Evolutionary conservation across 2,113 vertebrate species (phyloP).

Genomic region (Anolis carolinensis): DNA sequence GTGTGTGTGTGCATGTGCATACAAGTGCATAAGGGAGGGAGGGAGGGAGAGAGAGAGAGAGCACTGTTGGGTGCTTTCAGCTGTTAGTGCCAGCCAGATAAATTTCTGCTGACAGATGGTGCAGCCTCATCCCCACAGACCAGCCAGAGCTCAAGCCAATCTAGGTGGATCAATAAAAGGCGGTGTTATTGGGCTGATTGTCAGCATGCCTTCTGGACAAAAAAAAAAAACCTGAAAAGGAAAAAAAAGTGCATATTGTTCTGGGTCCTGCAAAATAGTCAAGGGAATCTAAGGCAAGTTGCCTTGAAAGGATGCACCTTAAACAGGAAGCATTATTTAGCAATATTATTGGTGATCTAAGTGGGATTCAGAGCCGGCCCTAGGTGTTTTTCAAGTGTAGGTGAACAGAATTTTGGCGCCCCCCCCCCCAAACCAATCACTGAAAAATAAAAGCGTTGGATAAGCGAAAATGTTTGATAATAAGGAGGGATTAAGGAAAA

Average conservation of each 20-base stretch:
- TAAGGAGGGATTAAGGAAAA: too few relatives aligned
- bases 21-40: not conserved
- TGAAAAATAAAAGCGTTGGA: too few relatives aligned
- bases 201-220: not conserved
- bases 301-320: not conserved
- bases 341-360: too few relatives aligned
- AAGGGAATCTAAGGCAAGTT: not conserved
- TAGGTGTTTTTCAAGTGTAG: too few relatives aligned
- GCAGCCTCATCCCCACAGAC: not conserved
- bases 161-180: conserved; percentile 55
- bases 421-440: too few relatives aligned
- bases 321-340: not conserved
- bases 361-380: too few relatives aligned
- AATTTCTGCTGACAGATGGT: conserved; percentile 26
- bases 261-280: not conserved
- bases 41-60: not conserved
- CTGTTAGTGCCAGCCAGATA: conserved; percentile 67
- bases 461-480: too few relatives aligned
- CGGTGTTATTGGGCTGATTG: conserved; percentile 32
- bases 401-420: too few relatives aligned
- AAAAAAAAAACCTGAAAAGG: conserved; percentile 54
- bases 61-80: conserved; percentile 51
- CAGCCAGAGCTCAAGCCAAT: conserved; percentile 49
- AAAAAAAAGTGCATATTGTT: not conserved
- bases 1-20: conserved; percentile 36